Percentiles rank a stretch among this genome's conserved stretches.
These are phyloP conservation scores for Cephalopterus ornatus DNA, from an alignment of 2,113 vertebrate species.

Conservation along the genomic window DNA sequence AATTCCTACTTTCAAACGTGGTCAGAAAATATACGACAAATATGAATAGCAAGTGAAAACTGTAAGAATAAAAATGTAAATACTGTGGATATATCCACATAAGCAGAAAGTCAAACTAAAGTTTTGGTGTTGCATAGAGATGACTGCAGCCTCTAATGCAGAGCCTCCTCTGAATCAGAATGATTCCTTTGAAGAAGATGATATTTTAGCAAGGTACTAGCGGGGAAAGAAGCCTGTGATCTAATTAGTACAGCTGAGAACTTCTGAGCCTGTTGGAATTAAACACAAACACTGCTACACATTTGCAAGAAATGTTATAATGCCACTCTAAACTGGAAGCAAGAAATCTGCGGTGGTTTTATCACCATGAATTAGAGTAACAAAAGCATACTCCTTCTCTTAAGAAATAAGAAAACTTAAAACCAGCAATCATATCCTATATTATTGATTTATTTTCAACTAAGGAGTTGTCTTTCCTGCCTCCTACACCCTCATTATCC, in stretches of 20 bases:
- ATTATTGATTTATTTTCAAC: neutral
- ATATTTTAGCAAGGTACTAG: neutral
- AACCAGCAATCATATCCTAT: neutral
- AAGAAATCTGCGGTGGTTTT: neutral
- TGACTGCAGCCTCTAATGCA: neutral
- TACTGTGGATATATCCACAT: neutral
- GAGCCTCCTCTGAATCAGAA: neutral
- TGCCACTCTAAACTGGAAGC: neutral
- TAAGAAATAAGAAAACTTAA: neutral
- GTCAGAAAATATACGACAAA: neutral
- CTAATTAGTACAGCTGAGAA: neutral
- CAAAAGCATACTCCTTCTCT: neutral
- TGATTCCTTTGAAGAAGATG: neutral
- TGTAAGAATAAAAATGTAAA: neutral
- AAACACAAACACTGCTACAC: neutral
- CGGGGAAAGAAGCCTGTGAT: neutral
- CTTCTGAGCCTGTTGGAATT: neutral
- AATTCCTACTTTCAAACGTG: neutral
- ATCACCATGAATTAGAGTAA: neutral
- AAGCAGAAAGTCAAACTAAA: neutral
- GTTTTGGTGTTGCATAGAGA: neutral
- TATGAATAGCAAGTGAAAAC: neutral
- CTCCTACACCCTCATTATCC: neutral
- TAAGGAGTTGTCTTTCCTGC: neutral
- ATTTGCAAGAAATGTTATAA: neutral